Conservation (phyloP, 2,797 vertebrate species). For the Tokudaia tokunoshimensis region DNA sequence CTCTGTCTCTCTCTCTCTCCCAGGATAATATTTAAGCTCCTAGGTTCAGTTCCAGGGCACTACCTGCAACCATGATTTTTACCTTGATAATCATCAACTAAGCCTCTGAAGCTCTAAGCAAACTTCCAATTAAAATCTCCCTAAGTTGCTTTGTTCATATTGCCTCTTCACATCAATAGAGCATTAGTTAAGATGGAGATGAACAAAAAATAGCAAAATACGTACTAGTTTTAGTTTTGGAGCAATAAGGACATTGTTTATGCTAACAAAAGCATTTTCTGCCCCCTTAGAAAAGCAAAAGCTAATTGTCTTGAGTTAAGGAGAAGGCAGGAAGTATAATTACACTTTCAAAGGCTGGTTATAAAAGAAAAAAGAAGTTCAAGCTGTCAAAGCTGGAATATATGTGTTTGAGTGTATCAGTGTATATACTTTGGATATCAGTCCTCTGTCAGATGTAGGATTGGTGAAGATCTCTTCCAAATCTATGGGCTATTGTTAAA, state of each 20-base stretch:
- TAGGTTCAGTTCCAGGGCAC: neutral
- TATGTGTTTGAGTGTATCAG: neutral
- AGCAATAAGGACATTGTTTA: neutral
- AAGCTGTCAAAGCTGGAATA: neutral
- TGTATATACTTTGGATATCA: too few relatives aligned
- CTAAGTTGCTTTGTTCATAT: neutral
- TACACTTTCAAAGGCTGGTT: neutral
- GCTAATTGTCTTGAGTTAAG: neutral
- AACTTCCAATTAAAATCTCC: neutral
- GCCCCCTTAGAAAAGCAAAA: neutral
- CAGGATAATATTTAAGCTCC: neutral
- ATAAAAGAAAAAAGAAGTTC: neutral
- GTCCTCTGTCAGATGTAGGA: too few relatives aligned
- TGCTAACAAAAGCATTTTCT: neutral
- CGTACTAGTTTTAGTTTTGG: neutral
- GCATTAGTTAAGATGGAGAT: neutral
- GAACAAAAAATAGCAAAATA: slow-evolving; percentile 28
- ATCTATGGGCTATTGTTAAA: too few relatives aligned
- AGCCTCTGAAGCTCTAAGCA: neutral
- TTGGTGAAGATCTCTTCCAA: too few relatives aligned
- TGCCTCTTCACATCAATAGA: neutral
- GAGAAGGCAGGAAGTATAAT: neutral
- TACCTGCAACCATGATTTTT: neutral
- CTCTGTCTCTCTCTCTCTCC: neutral
- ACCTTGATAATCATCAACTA: neutral